Evolutionary conservation across 2,113 vertebrate species (phyloP).

Genomic region (Periophthalmodon schlosseri): DNA sequence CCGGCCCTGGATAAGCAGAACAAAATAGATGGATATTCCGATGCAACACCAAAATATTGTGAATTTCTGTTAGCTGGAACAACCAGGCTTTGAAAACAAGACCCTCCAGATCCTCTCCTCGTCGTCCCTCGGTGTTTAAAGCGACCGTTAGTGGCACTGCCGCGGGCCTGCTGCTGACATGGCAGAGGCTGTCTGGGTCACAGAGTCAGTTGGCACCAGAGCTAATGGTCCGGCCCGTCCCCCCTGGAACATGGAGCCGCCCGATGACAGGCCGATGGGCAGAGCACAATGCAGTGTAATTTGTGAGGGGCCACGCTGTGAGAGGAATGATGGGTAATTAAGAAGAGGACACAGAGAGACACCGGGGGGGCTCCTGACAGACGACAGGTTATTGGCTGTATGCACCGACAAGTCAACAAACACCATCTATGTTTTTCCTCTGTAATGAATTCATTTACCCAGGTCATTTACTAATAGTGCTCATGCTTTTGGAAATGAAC

Average conservation of each 20-base stretch:
- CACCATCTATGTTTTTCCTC: constrained; percentile 51
- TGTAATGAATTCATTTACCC: not conserved
- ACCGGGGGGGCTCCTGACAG: constrained; percentile 66
- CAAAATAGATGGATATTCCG: not conserved
- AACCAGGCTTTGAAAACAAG: not conserved
- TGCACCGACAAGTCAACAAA: constrained; percentile 56
- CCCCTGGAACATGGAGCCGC: constrained; percentile 76
- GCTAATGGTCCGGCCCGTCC: constrained; percentile 71
- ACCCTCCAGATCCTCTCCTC: not conserved
- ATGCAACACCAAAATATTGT: not conserved
- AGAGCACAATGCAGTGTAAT: constrained; percentile 80
- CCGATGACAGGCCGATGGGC: constrained; percentile 80
- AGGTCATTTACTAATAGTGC: not conserved
- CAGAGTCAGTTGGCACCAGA: constrained; percentile 81
- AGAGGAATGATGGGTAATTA: constrained; percentile 82
- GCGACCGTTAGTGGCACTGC: constrained; percentile 49
- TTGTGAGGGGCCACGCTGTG: constrained; percentile 78
- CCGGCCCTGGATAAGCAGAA: too few species aligned
- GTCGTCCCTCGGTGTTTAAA: not conserved
- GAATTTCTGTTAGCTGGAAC: not conserved
- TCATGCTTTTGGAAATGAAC: not conserved
- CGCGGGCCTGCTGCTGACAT: constrained; percentile 76
- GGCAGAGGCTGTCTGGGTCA: constrained; percentile 82
- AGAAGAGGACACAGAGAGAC: constrained; percentile 76
- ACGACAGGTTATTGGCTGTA: constrained; percentile 72